A percentile compares a stretch with the other conserved stretches of the same genome.
phyloP scores from a whole-genome alignment of 2,888 invertebrate species.

The Augochlorella aurata region DNA sequence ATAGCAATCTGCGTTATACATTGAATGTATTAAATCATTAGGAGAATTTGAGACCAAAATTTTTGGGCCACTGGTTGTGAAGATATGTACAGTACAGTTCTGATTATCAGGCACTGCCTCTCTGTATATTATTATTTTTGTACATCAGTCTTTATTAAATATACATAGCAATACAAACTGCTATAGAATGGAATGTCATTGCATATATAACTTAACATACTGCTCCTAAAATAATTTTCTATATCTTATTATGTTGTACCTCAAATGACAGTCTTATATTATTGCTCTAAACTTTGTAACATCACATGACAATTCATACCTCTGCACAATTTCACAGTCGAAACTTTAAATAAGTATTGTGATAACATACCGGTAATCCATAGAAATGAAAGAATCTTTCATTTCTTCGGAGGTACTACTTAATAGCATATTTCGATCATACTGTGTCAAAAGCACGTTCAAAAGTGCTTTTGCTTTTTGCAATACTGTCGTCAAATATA shows the following conservation, averaged over 20 bases:
- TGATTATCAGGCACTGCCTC: too few relatives aligned
- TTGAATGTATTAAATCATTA: too few relatives aligned
- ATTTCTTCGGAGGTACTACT: conserved; percentile 40
- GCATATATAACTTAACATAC: background rate
- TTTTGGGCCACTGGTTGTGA: too few relatives aligned
- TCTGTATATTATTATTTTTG: conserved; percentile 20
- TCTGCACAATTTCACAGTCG: background rate
- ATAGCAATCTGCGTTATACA: too few relatives aligned
- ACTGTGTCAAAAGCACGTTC: conserved; percentile 72
- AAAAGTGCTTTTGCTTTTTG: conserved; percentile 70
- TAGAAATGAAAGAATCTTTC: conserved; percentile 6
- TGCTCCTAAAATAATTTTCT: background rate
- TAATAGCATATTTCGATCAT: conserved; percentile 61
- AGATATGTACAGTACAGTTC: too few relatives aligned
- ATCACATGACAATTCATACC: conserved; percentile 61
- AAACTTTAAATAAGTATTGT: background rate
- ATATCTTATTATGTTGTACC: conserved; percentile 40
- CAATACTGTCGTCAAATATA: conserved; percentile 66
- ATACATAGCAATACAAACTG: conserved; percentile 30
- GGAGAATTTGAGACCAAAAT: too few relatives aligned
- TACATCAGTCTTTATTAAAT: conserved; percentile 26
- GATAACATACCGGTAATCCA: conserved; percentile 43
- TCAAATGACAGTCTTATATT: conserved; percentile 62
- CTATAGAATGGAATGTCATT: background rate
- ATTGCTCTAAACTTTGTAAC: conserved; percentile 8